These are phyloP conservation scores for Rhogogaster chlorosoma DNA, from an alignment of 2,888 invertebrate species.

Conservation along the genomic window DNA sequence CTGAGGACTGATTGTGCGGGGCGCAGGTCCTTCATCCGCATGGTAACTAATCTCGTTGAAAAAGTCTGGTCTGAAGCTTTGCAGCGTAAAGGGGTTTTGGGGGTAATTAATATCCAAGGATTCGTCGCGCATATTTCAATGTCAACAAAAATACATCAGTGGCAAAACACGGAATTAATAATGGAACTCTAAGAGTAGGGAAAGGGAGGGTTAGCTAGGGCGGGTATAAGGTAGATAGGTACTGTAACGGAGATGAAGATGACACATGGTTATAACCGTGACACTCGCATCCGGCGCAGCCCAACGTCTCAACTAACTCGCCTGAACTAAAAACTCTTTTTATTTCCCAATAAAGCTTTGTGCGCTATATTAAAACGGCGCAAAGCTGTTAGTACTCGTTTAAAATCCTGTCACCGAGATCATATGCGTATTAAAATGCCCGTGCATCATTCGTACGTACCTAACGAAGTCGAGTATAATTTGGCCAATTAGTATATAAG, in stretches of 20 bases:
- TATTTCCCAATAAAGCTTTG: constrained; percentile 20
- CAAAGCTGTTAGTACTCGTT: constrained; percentile 12
- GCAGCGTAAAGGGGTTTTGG: background rate
- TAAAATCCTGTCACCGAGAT: constrained; percentile 10
- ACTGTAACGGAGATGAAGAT: constrained; percentile 59
- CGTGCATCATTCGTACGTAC: background rate
- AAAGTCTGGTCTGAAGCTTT: background rate
- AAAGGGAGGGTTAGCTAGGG: background rate
- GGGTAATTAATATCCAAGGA: constrained; percentile 37
- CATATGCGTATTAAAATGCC: background rate
- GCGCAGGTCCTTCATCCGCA: background rate
- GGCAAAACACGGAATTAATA: constrained; percentile 65
- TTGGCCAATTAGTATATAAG: background rate
- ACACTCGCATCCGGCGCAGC: constrained; percentile 67
- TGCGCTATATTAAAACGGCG: background rate
- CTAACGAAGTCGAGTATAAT: background rate
- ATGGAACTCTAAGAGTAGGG: constrained; percentile 52
- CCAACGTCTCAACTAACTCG: background rate
- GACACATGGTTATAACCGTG: constrained; percentile 68
- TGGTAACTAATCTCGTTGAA: constrained; percentile 9
- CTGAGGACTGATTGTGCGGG: background rate
- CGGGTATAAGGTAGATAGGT: background rate
- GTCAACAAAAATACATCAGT: constrained; percentile 62
- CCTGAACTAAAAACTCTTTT: background rate
- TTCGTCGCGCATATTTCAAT: constrained; percentile 43